These are phyloP conservation scores for Drosophila sulfurigaster DNA, from an alignment of 1,140 invertebrate genomes.

Conservation along the genomic window DNA sequence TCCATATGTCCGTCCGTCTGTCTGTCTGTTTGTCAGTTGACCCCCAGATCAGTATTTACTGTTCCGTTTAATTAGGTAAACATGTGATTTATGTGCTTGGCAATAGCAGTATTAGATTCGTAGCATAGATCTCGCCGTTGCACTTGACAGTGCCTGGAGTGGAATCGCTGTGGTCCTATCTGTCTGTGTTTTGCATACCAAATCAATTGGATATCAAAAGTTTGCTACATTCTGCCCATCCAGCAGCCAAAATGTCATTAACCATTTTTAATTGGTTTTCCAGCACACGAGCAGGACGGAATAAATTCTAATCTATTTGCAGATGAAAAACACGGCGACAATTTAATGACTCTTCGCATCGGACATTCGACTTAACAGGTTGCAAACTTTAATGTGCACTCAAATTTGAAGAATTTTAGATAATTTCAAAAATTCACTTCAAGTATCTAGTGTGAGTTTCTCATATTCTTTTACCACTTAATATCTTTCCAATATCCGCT, in stretches of 20 bases:
- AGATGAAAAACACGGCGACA: neutral
- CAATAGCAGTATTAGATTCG: constrained; percentile 25
- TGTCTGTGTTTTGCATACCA: constrained; percentile 45
- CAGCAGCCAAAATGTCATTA: constrained; percentile 51
- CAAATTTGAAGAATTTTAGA: neutral
- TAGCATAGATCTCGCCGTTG: neutral
- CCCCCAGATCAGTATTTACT: constrained; percentile 57
- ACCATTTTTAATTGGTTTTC: constrained; percentile 66
- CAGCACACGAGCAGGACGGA: constrained; percentile 3
- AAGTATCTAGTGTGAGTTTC: neutral
- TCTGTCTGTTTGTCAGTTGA: constrained; percentile 34
- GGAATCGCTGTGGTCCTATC: neutral
- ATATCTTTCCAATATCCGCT: too few species aligned
- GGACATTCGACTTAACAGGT: neutral
- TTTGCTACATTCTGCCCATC: constrained; percentile 43
- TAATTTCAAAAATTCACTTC: neutral
- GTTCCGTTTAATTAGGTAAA: constrained; percentile 74
- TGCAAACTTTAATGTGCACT: neutral
- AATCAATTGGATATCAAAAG: constrained; percentile 67
- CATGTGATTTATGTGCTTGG: constrained; percentile 66
- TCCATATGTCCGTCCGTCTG: neutral
- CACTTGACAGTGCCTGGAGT: neutral
- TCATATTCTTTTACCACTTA: too few species aligned
- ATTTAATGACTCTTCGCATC: neutral
- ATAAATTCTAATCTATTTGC: constrained; percentile 7